Conservation (phyloP, 2,797 vertebrate species). For the Crypturellus tataupa region DNA sequence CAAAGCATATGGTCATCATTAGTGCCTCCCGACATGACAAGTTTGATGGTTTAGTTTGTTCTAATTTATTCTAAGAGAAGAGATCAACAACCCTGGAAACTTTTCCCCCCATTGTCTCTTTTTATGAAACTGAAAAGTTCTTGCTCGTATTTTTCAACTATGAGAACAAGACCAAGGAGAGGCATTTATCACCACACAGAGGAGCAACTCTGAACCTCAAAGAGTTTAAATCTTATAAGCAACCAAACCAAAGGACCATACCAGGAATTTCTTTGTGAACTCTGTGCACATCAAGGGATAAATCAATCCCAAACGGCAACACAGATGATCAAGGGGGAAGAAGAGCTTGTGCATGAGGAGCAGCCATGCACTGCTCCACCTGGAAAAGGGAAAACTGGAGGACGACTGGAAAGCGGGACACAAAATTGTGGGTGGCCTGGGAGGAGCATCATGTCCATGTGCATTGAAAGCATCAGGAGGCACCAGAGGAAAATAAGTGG, state of each 20-base stretch:
- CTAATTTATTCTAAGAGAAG: not conserved
- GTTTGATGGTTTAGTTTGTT: not conserved
- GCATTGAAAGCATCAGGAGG: not conserved
- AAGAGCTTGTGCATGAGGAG: not conserved
- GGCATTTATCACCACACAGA: not conserved
- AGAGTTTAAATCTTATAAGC: not conserved
- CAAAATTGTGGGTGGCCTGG: not conserved
- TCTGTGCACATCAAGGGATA: not conserved
- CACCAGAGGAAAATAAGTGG: accelerated
- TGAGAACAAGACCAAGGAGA: not conserved
- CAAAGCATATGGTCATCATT: not conserved
- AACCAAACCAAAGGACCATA: not conserved
- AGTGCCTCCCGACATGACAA: not conserved
- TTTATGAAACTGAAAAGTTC: not conserved
- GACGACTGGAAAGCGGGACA: not conserved
- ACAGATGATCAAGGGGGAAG: accelerated
- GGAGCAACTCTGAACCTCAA: not conserved
- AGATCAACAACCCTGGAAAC: not conserved
- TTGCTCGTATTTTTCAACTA: not conserved
- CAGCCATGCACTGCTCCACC: not conserved
- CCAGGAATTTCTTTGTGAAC: not conserved
- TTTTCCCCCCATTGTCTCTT: not conserved
- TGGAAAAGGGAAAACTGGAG: not conserved
- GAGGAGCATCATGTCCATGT: not conserved
- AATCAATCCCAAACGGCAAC: not conserved